Evolutionary conservation across 1,140 invertebrate species (phyloP).

Genomic region (Bombus impatiens): DNA sequence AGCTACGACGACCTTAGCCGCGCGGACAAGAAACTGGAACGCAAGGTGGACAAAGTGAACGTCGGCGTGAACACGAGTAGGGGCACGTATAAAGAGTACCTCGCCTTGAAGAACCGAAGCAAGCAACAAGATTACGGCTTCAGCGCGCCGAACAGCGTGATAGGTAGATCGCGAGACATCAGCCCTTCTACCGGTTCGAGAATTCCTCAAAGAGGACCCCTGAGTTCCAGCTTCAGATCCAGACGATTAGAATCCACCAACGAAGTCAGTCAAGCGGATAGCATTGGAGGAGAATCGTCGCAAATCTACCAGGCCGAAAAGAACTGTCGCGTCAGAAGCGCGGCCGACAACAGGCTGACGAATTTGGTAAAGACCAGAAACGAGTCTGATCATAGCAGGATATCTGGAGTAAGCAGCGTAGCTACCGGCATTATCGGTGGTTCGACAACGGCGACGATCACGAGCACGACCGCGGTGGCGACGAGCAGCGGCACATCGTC

Average conservation of each 20-base stretch:
- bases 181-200: slow-evolving; percentile 54
- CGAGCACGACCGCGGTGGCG: too few species aligned
- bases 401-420: slow-evolving; percentile 20
- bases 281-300: neutral
- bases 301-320: neutral
- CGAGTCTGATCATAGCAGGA: slow-evolving; percentile 54
- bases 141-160: slow-evolving; percentile 24
- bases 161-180: slow-evolving; percentile 48
- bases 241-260: slow-evolving; percentile 37
- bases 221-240: slow-evolving; percentile 57
- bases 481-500: slow-evolving; percentile 13
- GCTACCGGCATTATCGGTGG: slow-evolving; percentile 8
- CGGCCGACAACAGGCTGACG: slow-evolving; percentile 35
- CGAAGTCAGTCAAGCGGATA: slow-evolving; percentile 21
- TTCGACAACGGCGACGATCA: neutral
- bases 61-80: slow-evolving; percentile 62
- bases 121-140: slow-evolving; percentile 69
- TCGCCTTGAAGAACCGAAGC: slow-evolving; percentile 59
- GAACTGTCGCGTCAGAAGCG: slow-evolving; percentile 22
- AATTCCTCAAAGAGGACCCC: slow-evolving; percentile 66
- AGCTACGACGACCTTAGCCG: slow-evolving; percentile 73
- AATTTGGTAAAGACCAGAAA: slow-evolving; percentile 56
- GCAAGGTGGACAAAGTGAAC: slow-evolving; percentile 58
- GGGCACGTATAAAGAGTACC: slow-evolving; percentile 70
- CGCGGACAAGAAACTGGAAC: slow-evolving; percentile 52